A percentile compares a stretch with the other conserved stretches of the same genome.
Evolutionary conservation across 2,797 vertebrate species (phyloP).

Genomic region (Gymnothorax javanicus): DNA sequence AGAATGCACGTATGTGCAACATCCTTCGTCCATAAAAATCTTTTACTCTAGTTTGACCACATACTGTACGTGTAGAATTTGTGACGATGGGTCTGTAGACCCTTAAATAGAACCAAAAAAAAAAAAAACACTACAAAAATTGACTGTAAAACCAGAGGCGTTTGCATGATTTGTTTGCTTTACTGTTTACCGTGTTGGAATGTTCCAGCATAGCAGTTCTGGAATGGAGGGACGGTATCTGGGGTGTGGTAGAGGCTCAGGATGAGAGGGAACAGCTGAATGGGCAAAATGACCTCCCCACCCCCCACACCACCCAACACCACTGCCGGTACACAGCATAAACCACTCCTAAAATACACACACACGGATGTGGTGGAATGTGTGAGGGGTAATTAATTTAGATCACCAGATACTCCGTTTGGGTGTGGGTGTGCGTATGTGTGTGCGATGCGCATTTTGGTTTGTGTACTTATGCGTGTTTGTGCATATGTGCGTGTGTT

Average conservation of each 20-base stretch:
- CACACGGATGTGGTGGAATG: neutral
- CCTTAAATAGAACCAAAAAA: neutral
- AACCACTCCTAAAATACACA: neutral
- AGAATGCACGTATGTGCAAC: neutral
- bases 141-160: neutral
- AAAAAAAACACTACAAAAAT: neutral
- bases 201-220: neutral
- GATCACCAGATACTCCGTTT: neutral
- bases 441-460: neutral
- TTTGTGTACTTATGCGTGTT: neutral
- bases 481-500: neutral
- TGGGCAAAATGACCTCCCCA: neutral
- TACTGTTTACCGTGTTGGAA: slow-evolving; percentile 9
- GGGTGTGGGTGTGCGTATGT: neutral
- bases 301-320: neutral
- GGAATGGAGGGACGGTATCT: neutral
- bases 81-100: neutral
- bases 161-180: slow-evolving; percentile 14
- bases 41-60: neutral
- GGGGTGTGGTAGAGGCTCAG: neutral
- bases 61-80: no score
- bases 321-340: neutral
- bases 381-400: neutral
- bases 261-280: neutral
- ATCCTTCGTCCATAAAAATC: neutral